A percentile compares a stretch with the other conserved stretches of the same genome.
phyloP scores from a whole-genome alignment of 2,888 invertebrate genomes.

The Chalcis sispes region DNA sequence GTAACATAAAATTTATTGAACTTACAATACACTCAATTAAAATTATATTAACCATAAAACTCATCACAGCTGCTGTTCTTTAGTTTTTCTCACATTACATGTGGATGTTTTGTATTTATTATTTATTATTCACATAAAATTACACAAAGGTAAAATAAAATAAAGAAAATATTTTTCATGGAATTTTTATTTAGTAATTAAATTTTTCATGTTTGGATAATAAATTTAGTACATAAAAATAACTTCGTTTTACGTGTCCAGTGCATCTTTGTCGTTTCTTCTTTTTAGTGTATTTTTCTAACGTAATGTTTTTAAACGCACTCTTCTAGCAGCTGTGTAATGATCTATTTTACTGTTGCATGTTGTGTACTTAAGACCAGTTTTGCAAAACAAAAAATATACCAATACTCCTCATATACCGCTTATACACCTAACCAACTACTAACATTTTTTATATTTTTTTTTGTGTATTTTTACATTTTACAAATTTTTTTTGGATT shows the following conservation, averaged over 20 bases:
- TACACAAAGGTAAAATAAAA: slow-evolving; percentile 41
- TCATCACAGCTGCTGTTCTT: slow-evolving; percentile 42
- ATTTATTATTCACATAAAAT: background rate
- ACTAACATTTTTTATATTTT: slow-evolving; percentile 66
- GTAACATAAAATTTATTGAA: slow-evolving; percentile 58
- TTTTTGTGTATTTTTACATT: slow-evolving; percentile 61
- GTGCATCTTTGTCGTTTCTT: slow-evolving; percentile 25
- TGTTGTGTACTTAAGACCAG: slow-evolving; percentile 48
- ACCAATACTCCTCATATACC: slow-evolving; percentile 52
- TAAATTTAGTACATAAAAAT: slow-evolving; percentile 65
- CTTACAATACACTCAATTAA: slow-evolving; percentile 55
- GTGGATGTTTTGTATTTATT: slow-evolving; percentile 7
- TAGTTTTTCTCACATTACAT: slow-evolving; percentile 36
- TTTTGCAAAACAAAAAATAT: slow-evolving; percentile 54
- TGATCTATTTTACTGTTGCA: slow-evolving; percentile 53
- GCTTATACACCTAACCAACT: slow-evolving; percentile 67
- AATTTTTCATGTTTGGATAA: slow-evolving; percentile 66
- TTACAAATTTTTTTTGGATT: slow-evolving; percentile 64
- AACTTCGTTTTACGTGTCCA: slow-evolving; percentile 16
- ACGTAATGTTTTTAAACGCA: slow-evolving; percentile 54
- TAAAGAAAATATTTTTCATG: slow-evolving; percentile 55
- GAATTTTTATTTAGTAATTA: slow-evolving; percentile 70
- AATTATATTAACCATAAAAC: slow-evolving; percentile 46
- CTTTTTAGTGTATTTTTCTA: slow-evolving; percentile 11
- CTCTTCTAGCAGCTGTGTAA: slow-evolving; percentile 44